Percentiles rank a stretch among this genome's conserved stretches.
Evolutionary conservation across 2,888 invertebrate species (phyloP).

Genomic region (Ophion costatus): DNA sequence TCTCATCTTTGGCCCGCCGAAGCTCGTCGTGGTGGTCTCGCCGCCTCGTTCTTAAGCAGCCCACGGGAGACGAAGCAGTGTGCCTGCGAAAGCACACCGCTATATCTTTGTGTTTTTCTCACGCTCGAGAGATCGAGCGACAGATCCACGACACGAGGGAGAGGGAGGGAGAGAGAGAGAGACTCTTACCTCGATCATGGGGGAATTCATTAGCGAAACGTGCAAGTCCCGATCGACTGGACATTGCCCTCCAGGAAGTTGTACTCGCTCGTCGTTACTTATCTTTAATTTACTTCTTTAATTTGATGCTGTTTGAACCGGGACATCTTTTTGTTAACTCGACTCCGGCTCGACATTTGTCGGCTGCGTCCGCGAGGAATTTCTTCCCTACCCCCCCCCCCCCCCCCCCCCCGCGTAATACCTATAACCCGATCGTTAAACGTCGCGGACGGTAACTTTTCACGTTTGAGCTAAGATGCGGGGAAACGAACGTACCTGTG

Average conservation of each 20-base stretch:
- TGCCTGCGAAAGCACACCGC: conserved; percentile 44
- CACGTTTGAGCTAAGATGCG: not conserved
- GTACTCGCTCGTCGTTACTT: conserved; percentile 50
- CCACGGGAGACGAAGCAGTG: not conserved
- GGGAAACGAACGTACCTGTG: too few species aligned
- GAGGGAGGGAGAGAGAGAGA: too few species aligned
- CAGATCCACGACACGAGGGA: conserved; percentile 23
- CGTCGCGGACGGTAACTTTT: not conserved
- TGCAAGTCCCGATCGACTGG: conserved; percentile 38
- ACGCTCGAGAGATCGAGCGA: conserved; percentile 47
- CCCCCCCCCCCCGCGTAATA: not conserved
- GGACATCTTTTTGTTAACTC: conserved; percentile 19
- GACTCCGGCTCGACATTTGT: not conserved
- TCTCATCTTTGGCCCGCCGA: conserved; percentile 54
- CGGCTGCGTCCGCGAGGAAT: not conserved
- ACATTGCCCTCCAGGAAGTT: conserved; percentile 47
- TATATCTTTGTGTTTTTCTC: conserved; percentile 60
- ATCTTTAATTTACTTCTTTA: conserved; percentile 58
- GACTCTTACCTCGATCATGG: conserved; percentile 47
- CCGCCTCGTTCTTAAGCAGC: conserved; percentile 38
- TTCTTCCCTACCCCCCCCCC: not conserved
- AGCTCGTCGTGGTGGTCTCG: conserved; percentile 59
- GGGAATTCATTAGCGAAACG: conserved; percentile 65
- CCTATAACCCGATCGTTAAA: not conserved
- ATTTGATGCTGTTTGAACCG: conserved; percentile 32